Percentiles rank a stretch among this genome's conserved stretches.
These are phyloP conservation scores for Nomada flava DNA, from an alignment of 2,888 invertebrate genomes.

Conservation along the genomic window DNA sequence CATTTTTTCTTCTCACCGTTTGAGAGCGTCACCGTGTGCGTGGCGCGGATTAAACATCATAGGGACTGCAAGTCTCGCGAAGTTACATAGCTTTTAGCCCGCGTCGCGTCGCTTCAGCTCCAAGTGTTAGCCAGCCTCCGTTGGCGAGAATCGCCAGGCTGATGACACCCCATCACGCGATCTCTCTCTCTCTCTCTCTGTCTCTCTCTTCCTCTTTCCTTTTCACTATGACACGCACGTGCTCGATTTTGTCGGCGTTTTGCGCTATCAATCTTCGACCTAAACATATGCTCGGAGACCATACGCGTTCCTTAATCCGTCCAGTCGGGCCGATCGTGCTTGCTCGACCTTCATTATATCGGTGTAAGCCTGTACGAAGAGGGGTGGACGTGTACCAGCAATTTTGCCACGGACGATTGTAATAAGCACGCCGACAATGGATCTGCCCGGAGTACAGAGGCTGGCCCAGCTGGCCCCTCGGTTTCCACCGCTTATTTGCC, in stretches of 20 bases:
- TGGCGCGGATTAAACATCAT: constrained; percentile 29
- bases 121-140: constrained; percentile 9
- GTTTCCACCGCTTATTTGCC: constrained; percentile 52
- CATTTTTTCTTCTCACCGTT: constrained; percentile 6
- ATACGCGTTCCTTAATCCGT: constrained; percentile 22
- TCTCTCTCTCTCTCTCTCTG: not conserved
- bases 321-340: constrained; percentile 23
- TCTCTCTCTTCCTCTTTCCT: no score
- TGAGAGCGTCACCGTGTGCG: constrained; percentile 12
- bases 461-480: constrained; percentile 57
- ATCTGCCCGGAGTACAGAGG: not conserved
- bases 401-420: constrained; percentile 40
- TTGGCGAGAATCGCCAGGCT: constrained; percentile 6
- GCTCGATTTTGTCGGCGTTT: not conserved
- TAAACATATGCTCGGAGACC: constrained; percentile 33
- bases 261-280: constrained; percentile 7
- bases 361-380: not conserved
- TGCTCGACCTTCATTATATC: constrained; percentile 13
- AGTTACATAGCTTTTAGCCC: no score
- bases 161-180: constrained; percentile 46
- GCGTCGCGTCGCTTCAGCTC: not conserved
- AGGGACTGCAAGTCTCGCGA: not conserved
- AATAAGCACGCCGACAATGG: constrained; percentile 59
- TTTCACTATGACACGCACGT: constrained; percentile 27
- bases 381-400: constrained; percentile 20